Conservation (phyloP, 2,888 invertebrate species). For the Apotomis betuletana region DNA sequence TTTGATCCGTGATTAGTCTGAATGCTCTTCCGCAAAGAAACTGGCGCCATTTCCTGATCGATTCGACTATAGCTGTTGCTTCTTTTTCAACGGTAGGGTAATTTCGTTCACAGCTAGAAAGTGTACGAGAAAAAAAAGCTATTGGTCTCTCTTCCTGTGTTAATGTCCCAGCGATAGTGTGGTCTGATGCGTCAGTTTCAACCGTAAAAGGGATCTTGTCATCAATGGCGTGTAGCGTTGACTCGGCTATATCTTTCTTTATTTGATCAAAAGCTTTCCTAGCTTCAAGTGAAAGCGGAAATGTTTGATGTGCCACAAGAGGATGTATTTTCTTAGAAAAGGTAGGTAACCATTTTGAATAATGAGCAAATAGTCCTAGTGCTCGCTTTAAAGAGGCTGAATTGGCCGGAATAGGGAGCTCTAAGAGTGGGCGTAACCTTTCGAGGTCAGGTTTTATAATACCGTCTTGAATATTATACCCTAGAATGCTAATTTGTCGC, state of each 20-base stretch:
- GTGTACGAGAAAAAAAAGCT: neutral
- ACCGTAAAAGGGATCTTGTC: conserved; percentile 20
- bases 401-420: neutral
- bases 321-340: neutral
- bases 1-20: conserved; percentile 14
- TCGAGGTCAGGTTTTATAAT: conserved; percentile 15
- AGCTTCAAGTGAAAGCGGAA: neutral
- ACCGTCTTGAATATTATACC: conserved; percentile 4
- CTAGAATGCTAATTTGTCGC: conserved; percentile 4
- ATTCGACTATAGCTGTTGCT: neutral
- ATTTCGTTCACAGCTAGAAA: neutral
- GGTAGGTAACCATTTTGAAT: neutral
- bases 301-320: neutral
- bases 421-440: conserved; percentile 5
- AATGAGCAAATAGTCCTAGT: neutral
- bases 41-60: neutral
- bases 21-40: conserved; percentile 1
- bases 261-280: neutral
- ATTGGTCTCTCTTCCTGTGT: conserved; percentile 5
- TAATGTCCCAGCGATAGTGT: conserved; percentile 15
- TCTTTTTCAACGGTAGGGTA: neutral
- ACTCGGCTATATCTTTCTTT: neutral
- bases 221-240: conserved; percentile 9
- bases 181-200: conserved; percentile 25
- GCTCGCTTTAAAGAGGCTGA: neutral